Percentiles rank a stretch among this genome's conserved stretches.
These are phyloP conservation scores for Vanessa atalanta DNA, from an alignment of 1,140 invertebrate species.

Conservation along the genomic window DNA sequence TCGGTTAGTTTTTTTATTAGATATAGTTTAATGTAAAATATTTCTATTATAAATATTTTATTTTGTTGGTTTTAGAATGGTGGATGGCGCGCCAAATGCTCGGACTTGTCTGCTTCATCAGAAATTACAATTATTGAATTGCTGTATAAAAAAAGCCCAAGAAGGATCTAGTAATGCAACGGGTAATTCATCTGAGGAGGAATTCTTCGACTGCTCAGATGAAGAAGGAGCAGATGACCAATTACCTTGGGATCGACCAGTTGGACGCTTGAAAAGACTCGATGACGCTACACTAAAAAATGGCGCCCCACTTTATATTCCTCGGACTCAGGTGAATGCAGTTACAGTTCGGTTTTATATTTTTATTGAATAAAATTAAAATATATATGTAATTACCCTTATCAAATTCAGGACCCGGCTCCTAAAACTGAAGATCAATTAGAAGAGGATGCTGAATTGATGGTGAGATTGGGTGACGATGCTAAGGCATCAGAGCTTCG, in stretches of 20 bases:
- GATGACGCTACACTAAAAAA: constrained; percentile 66
- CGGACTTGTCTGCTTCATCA: constrained; percentile 96
- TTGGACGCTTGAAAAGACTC: constrained; percentile 59
- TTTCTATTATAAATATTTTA: neutral
- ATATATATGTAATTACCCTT: constrained; percentile 26
- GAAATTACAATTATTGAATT: constrained; percentile 98
- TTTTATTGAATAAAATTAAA: neutral
- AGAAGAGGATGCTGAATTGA: constrained; percentile 94
- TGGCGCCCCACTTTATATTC: constrained; percentile 68
- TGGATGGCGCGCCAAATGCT: constrained; percentile 89
- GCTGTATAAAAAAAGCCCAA: constrained; percentile 90
- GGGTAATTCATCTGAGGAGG: constrained; percentile 85
- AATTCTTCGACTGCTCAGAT: constrained; percentile 93
- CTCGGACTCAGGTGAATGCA: constrained; percentile 64
- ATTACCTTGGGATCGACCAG: constrained; percentile 82
- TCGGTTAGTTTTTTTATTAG: neutral
- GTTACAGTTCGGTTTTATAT: neutral
- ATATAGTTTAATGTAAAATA: neutral
- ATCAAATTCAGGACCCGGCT: constrained; percentile 89
- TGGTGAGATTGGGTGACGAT: constrained; percentile 92
- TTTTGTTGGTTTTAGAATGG: constrained; percentile 81
- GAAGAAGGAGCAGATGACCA: constrained; percentile 81
- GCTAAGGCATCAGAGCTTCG: constrained; percentile 91
- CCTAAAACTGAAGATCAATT: constrained; percentile 98
- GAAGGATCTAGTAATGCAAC: constrained; percentile 50